A percentile compares a stretch with the other conserved stretches of the same genome.
These are phyloP conservation scores for Hemicentrotus pulcherrimus DNA, from an alignment of 35 echinoderm and acorn worm genomes.

Conservation along the genomic window DNA sequence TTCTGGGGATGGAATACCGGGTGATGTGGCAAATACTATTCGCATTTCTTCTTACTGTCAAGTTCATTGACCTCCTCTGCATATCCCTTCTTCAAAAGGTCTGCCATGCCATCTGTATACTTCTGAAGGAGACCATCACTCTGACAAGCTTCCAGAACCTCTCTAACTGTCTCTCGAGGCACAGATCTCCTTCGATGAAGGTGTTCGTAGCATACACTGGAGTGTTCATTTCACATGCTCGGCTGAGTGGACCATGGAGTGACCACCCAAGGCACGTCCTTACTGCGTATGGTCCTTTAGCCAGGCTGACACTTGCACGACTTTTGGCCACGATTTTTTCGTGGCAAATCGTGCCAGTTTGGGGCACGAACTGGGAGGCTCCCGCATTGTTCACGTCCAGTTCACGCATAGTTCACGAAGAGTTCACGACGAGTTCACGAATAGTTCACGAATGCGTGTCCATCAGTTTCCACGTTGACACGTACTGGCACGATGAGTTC, in stretches of 20 bases:
- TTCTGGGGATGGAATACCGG: conserved; percentile 67
- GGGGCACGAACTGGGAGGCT: too few relatives aligned
- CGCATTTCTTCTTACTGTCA: conserved; percentile 20
- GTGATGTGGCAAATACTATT: conserved; percentile 79
- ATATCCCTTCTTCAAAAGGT: conserved; percentile 51
- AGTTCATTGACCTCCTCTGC: not conserved
- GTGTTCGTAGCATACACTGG: not conserved
- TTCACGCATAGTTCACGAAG: too few relatives aligned
- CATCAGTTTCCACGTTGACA: too few relatives aligned
- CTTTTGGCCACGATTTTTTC: conserved; percentile 43
- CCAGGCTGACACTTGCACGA: conserved; percentile 37
- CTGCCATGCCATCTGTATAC: conserved; percentile 56
- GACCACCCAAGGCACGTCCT: conserved; percentile 39
- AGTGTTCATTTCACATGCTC: not conserved
- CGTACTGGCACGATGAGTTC: too few relatives aligned
- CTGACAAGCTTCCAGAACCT: not conserved
- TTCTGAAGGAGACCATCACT: conserved; percentile 51
- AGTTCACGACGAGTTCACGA: too few relatives aligned
- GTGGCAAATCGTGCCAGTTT: conserved; percentile 39
- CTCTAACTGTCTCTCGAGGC: conserved; percentile 30
- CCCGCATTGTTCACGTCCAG: too few relatives aligned
- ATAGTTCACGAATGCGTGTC: too few relatives aligned
- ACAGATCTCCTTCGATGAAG: conserved; percentile 56
- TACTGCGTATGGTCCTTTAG: conserved; percentile 52
- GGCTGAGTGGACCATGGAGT: conserved; percentile 44